Evolutionary conservation across 2,113 vertebrate species (phyloP), one percentile per base, ranked within the genome.

Genomic region (Gadus chalcogrammus): DNA sequence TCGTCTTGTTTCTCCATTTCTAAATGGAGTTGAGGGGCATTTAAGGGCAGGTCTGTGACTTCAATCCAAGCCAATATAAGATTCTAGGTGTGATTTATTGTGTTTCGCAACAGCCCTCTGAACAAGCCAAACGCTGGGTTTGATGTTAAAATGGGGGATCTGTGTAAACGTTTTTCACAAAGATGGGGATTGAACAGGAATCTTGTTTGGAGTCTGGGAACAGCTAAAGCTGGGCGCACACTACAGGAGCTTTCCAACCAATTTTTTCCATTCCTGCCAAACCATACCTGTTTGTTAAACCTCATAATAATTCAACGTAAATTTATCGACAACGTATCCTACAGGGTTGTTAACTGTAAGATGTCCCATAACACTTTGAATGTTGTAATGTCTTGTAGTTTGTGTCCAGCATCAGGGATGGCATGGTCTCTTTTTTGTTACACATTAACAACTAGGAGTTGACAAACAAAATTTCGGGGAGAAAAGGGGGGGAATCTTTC

Each of bases 161-260:
- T 74, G 69, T 76, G 71, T 73, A 65, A 67, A 69, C 58, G 71
- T 77, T 68, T 55, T 13, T 55, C 16, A 6, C 53, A 55, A 55
- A 11, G 73, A 65, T 72, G 48, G 70, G 38, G 74, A 64, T 77
- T 72, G 68, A 77, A 69, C 71, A 73, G 72, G 77, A 77, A 69
- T 83, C 77, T 71, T 84, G 85, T 90, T 91, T 91, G 90, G 90
- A 91, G 88, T 90, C 74, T 91, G 90, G 87, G 89, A 92, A 89
- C 87, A 65, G 79, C 81, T 74, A 80, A 78, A 79, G 86, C 86
- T 87, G 85, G 87, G 76, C 76, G 71, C 84, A 83, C 73, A 86
- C 83, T 79, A 84, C 76, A 79, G 78, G 77, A 74, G 2, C 67
- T 78, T 76, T 81, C 68, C 69, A 82, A 77, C 64, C 16, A 4